Base-by-base conservation (phyloP, 2,113 vertebrate genomes). In the Neodontobutis hainanensis region DNA sequence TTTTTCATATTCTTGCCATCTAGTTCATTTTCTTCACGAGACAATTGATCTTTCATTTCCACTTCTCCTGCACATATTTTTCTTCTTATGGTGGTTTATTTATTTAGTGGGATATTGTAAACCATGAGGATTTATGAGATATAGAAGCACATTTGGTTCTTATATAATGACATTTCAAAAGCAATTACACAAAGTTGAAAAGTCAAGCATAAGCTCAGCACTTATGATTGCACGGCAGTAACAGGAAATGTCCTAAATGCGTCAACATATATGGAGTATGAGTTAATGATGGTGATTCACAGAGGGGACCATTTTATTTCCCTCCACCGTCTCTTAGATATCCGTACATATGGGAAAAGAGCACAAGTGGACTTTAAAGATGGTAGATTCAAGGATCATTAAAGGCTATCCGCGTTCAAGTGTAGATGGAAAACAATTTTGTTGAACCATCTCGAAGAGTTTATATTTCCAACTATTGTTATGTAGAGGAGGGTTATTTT, bases 231-330 rank as follows among this genome's bases (percentile, higher is more conserved):
- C 60, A 40, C 15, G 51, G 11, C 55, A 43, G 40, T 27, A 27
- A 48, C 4, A 10, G 35, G 36, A 55, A 60, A 40, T 14, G 27
- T 51, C 5, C 42, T 35, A 15, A 10, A 14, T 53, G 35, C 35
- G n/a, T 16, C 50, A 19, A n/a, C 42, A 10, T 52, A 43, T 35
- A 70, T 7, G 48, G 15, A 70, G n/a, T 44, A 34, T 61, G 44
- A 4, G 7, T 53, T 71, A 65, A 71, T 71, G 72, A 68, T 56
- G 53, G 12, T 11, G 44, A 48, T 46, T 55, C 51, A 52, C 46
- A 67, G 65, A 64, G 12, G 44, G 56, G 48, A 36, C 0, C 2
- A 51, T 43, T 67, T 67, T 4, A 49, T 68, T 55, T 56, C 35
- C 35, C 32, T 62, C 32, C 58, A 36, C 11, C 0, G 47, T 47